Evolutionary conservation across 2,797 vertebrate genomes (phyloP).

Genomic region (Cyclura pinguis): DNA sequence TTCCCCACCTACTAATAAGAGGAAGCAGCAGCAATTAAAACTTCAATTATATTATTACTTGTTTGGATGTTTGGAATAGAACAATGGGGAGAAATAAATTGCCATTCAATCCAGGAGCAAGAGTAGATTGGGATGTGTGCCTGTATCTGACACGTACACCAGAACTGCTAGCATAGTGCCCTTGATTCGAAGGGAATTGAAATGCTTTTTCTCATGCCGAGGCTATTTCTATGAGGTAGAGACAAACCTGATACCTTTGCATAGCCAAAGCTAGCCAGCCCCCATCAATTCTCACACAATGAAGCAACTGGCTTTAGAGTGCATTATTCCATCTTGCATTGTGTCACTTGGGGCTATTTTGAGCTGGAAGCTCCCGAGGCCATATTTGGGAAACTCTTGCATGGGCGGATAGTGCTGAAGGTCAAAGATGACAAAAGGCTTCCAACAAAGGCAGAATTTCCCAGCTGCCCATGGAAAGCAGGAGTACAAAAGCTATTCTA

Average conservation of each 20-base stretch:
- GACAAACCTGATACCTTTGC: constrained; percentile 62
- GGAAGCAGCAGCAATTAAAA: not conserved
- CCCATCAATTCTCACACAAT: constrained; percentile 65
- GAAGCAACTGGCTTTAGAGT: constrained; percentile 70
- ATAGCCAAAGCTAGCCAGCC: constrained; percentile 36
- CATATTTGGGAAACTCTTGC: constrained; percentile 75
- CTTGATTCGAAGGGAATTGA: not conserved
- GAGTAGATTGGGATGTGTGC: no score
- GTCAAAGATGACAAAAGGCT: constrained; percentile 52
- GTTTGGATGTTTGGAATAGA: not conserved
- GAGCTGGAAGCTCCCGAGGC: constrained; percentile 68
- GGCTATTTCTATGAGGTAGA: not conserved
- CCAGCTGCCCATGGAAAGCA: constrained; percentile 10
- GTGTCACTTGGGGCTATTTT: constrained; percentile 77
- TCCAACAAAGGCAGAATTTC: constrained; percentile 30
- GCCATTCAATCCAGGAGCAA: not conserved
- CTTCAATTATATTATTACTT: not conserved
- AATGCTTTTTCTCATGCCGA: not conserved
- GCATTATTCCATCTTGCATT: constrained; percentile 66
- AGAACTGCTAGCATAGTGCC: not conserved
- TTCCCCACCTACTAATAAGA: not conserved
- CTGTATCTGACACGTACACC: not conserved
- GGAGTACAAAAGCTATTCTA: not conserved
- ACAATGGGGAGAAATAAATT: not conserved
- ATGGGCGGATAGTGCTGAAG: constrained; percentile 70